Conservation (phyloP, 1,140 invertebrate genomes). For the Elymnias hypermnestra region DNA sequence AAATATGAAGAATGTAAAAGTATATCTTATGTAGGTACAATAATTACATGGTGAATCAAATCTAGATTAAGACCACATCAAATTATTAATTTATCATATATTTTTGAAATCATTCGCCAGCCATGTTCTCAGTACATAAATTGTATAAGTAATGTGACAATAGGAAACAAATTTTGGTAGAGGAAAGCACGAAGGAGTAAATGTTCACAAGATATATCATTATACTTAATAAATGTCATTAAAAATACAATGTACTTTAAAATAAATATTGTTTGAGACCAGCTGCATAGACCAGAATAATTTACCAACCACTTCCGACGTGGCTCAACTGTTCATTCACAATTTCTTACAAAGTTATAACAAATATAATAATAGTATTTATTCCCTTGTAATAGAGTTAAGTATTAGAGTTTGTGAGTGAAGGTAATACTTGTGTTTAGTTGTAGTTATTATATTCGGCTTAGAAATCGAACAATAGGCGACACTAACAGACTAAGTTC, state of each 20-base stretch:
- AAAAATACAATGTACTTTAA: too few species aligned
- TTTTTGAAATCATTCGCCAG: too few species aligned
- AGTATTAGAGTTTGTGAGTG: conserved; percentile 10
- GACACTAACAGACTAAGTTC: conserved; percentile 52
- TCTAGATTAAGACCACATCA: too few species aligned
- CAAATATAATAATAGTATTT: conserved; percentile 14
- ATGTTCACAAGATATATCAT: too few species aligned
- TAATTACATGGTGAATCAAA: too few species aligned
- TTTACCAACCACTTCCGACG: conserved; percentile 46
- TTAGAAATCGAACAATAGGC: conserved; percentile 50
- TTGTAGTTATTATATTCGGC: conserved; percentile 35
- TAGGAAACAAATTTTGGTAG: neutral
- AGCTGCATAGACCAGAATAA: conserved; percentile 43
- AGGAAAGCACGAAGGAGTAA: too few species aligned
- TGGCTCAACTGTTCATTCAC: conserved; percentile 24
- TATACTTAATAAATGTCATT: too few species aligned
- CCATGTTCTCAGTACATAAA: too few species aligned
- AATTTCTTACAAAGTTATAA: conserved; percentile 26
- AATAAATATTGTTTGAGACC: conserved; percentile 12
- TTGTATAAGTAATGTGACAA: too few species aligned
- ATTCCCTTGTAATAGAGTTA: conserved; percentile 14
- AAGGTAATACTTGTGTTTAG: conserved; percentile 22
- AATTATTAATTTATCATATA: too few species aligned
- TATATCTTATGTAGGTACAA: too few species aligned
- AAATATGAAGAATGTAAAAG: too few species aligned